phyloP scores from a whole-genome alignment of 35 echinoderm and acorn worm species.

The Hemicentrotus pulcherrimus region DNA sequence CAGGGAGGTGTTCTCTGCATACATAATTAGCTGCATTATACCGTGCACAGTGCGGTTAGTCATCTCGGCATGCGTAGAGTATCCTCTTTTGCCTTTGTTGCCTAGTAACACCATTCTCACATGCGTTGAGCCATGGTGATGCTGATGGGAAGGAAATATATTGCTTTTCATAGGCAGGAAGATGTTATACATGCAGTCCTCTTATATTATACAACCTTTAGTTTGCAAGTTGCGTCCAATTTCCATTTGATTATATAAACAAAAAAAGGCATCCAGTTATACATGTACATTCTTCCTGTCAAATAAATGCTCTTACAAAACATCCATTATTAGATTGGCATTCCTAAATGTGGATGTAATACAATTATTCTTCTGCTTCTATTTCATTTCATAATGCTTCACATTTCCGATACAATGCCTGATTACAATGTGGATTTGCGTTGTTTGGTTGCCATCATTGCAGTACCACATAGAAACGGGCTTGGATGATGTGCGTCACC shows the following conservation, averaged over 20 bases:
- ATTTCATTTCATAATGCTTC: neutral
- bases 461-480: neutral
- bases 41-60: constrained; percentile 48
- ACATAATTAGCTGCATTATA: constrained; percentile 55
- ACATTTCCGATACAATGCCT: neutral
- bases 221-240: neutral
- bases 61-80: constrained; percentile 43
- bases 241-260: neutral
- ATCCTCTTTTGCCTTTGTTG: constrained; percentile 23
- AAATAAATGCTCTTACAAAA: no score
- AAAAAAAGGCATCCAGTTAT: no score
- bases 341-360: neutral
- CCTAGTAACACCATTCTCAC: constrained; percentile 24
- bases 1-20: constrained; percentile 53
- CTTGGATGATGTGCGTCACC: neutral
- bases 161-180: neutral
- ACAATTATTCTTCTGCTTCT: neutral
- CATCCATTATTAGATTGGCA: no score
- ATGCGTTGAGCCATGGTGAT: constrained; percentile 25
- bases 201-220: neutral
- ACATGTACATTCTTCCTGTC: neutral
- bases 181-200: neutral
- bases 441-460: neutral
- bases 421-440: neutral
- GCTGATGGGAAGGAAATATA: neutral